phyloP scores from a whole-genome alignment of 2,888 invertebrate species.

The Melanotus villosus region DNA sequence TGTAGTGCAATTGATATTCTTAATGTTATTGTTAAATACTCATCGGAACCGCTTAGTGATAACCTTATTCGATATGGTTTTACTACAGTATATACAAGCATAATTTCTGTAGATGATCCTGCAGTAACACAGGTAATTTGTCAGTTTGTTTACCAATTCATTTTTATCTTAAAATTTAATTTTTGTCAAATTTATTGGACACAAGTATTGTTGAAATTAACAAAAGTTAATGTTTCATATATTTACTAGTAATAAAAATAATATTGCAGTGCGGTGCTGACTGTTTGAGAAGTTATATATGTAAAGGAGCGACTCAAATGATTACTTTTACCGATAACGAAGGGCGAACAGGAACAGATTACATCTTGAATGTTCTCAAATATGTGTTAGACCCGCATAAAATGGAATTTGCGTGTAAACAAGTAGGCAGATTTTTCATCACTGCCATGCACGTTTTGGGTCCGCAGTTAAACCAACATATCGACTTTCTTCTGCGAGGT shows the following conservation, averaged over 20 bases:
- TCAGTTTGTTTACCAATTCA: too few species aligned
- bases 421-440: constrained; percentile 48
- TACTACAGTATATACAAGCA: constrained; percentile 42
- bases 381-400: constrained; percentile 48
- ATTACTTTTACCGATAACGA: constrained; percentile 38
- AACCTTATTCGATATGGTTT: constrained; percentile 42
- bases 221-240: too few species aligned
- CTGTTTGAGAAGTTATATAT: constrained; percentile 46
- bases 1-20: constrained; percentile 44
- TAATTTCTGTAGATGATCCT: constrained; percentile 43
- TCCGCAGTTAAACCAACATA: constrained; percentile 40
- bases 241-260: too few species aligned
- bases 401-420: constrained; percentile 41
- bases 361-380: constrained; percentile 45
- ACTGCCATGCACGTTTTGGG: constrained; percentile 46
- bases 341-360: constrained; percentile 47
- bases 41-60: constrained; percentile 42
- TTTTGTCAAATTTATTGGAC: too few species aligned
- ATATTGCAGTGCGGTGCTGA: constrained; percentile 43
- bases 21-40: constrained; percentile 47
- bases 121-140: constrained; percentile 44
- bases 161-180: too few species aligned
- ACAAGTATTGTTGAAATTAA: too few species aligned
- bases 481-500: constrained; percentile 43
- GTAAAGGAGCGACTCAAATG: constrained; percentile 41